phyloP scores from a whole-genome alignment of 2,113 vertebrate species.

The Trematocara marginatum region DNA sequence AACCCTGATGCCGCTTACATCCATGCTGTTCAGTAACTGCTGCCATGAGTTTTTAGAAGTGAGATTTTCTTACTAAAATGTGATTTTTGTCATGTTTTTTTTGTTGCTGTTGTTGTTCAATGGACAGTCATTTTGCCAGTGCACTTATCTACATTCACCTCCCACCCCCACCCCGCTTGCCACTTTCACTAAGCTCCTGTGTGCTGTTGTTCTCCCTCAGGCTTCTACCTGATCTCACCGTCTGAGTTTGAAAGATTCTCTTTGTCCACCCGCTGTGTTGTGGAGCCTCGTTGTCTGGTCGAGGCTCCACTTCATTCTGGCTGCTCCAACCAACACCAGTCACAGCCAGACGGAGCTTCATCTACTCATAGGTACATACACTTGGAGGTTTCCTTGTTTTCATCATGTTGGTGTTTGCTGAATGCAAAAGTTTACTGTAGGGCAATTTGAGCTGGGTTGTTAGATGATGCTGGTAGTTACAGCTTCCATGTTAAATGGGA shows the following conservation, averaged over 20 bases:
- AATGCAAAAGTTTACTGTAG: not conserved
- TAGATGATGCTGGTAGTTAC: not conserved
- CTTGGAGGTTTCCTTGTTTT: not conserved
- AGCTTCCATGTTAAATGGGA: not conserved
- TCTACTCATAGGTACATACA: constrained; percentile 68
- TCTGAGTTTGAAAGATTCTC: constrained; percentile 98
- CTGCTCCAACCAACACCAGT: constrained; percentile 17
- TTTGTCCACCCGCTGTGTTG: constrained; percentile 85
- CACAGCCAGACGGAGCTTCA: constrained; percentile 56
- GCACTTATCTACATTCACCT: not conserved
- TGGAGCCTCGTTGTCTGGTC: constrained; percentile 86
- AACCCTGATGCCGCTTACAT: fast-evolving
- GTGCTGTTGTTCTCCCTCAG: constrained; percentile 50
- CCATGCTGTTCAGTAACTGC: not conserved
- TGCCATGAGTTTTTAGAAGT: not conserved
- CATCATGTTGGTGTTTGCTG: not conserved
- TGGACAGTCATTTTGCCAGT: not conserved
- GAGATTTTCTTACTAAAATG: not conserved
- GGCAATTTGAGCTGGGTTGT: not conserved
- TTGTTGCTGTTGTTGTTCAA: not conserved
- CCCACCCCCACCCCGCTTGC: not conserved
- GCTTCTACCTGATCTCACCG: constrained; percentile 95
- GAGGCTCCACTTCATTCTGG: constrained; percentile 61
- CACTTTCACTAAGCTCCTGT: not conserved
- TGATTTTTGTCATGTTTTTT: not conserved